Conservation (phyloP, 2,113 vertebrate species). For the Engystomops pustulosus region DNA sequence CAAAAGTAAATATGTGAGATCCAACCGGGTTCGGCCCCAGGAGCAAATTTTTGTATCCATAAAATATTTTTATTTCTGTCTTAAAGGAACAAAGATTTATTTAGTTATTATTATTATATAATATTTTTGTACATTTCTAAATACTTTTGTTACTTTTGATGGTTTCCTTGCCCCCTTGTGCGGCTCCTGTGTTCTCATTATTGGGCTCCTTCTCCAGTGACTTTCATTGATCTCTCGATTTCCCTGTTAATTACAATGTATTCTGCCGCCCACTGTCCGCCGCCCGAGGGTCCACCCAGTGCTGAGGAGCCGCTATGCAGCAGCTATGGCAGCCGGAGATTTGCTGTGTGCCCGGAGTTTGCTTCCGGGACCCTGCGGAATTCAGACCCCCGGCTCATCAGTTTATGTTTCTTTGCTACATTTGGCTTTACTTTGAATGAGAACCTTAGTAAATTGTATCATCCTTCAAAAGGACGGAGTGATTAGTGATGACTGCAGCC, state of each 20-base stretch:
- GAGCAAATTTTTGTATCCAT: no score
- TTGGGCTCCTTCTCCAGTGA: conserved; percentile 55
- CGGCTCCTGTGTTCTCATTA: no score
- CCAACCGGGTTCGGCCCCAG: no score
- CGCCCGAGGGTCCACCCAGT: conserved; percentile 31
- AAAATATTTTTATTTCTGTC: no score
- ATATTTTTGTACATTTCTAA: no score
- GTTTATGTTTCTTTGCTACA: background rate
- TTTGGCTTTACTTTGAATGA: conserved; percentile 19
- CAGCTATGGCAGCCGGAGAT: conserved; percentile 55
- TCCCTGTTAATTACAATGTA: conserved; percentile 68
- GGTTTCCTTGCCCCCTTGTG: no score
- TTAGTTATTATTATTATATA: no score
- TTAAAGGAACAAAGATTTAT: no score
- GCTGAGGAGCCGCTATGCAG: conserved; percentile 56
- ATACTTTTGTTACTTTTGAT: no score
- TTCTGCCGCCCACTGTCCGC: conserved; percentile 61
- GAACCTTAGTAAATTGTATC: background rate
- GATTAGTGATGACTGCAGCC: background rate
- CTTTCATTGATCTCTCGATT: conserved; percentile 64
- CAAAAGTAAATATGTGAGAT: no score
- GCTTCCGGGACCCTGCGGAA: background rate
- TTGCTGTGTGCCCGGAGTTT: conserved; percentile 16
- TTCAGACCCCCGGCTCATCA: background rate
- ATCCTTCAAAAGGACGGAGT: background rate